Base-by-base conservation (phyloP, 1,140 invertebrate species). In the Rhagoletis zephyria region DNA sequence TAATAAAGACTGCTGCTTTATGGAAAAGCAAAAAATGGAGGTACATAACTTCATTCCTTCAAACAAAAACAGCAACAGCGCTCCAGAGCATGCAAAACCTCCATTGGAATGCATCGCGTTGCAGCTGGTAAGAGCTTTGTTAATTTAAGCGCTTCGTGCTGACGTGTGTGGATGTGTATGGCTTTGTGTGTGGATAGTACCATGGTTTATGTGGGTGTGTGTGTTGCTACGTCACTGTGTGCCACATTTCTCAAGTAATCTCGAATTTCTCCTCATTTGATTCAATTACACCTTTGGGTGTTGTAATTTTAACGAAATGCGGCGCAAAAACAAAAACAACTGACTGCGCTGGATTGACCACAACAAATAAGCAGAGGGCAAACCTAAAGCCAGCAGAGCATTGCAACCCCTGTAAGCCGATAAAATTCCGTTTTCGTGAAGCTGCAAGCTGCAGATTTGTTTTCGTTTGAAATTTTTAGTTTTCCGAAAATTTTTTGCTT, bases 201-300 rank as follows among this genome's bases (percentile, higher is more conserved):
- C 0, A 1, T 56, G 51, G 30, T 30, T 30, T 30, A 30, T 30
- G 30, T 30, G 9, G 64, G n/a, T 40, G 10, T 30, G 30, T 30
- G 30, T 30, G 30, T 30, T 30, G 30, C 30, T 1, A 30, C 3
- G 6, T 67, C 12, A 30, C 19, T 67, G 64, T 74, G n/a, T 3
- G 74, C 74, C 48, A 81, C 48, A 81, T 56, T 91, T 89, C 90
- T 85, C 51, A 92, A 91, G 89, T 90, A 90, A 81, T 81, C 74
- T 81, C 74, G 74, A 51, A 81, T 81, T 81, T 81, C 90, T 91
- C 89, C 89, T 92, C 91, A 92, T 92, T 92, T 91, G 90, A 92
- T 92, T 92, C 91, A 92, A 92, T 92, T 92, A 92, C 90, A 92
- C 91, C 91, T 92, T 91, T 90, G 91, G 91, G 91, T 92, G 91